Evolutionary conservation across 2,797 vertebrate genomes (phyloP).

Genomic region (Helostoma temminkii): DNA sequence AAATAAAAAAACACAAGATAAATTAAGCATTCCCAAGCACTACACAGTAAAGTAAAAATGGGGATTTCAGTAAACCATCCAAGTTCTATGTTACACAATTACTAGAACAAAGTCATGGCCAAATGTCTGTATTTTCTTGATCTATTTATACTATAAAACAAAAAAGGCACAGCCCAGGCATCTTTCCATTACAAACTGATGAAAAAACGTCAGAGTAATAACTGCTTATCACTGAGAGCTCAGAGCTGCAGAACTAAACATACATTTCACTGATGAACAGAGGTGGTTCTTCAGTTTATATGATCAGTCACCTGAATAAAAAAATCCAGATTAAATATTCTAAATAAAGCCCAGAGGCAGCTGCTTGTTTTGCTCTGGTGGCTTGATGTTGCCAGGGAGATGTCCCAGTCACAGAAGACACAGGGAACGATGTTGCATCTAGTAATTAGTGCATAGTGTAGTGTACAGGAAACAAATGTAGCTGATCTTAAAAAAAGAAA

Average conservation of each 20-base stretch:
- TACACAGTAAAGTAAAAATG: not conserved
- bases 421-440: conserved; percentile 38
- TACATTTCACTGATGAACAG: conserved; percentile 57
- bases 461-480: conserved; percentile 64
- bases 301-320: conserved; percentile 61
- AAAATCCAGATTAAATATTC: conserved; percentile 65
- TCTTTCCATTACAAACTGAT: conserved; percentile 38
- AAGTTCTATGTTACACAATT: not conserved
- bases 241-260: conserved; percentile 32
- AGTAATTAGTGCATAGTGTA: conserved; percentile 65
- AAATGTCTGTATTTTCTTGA: not conserved
- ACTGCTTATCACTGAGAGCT: conserved; percentile 10
- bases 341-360: conserved; percentile 68
- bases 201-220: conserved; percentile 8
- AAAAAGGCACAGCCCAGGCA: not conserved
- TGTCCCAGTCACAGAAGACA: conserved; percentile 52
- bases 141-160: not conserved
- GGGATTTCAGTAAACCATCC: not conserved
- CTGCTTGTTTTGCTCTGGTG: conserved; percentile 60
- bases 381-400: conserved; percentile 68
- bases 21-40: too few species aligned
- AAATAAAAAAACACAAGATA: too few species aligned
- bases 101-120: not conserved
- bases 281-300: conserved; percentile 50
- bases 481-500: conserved; percentile 30